phyloP scores from a whole-genome alignment of 2,797 vertebrate genomes.

The Bucorvus abyssinicus region DNA sequence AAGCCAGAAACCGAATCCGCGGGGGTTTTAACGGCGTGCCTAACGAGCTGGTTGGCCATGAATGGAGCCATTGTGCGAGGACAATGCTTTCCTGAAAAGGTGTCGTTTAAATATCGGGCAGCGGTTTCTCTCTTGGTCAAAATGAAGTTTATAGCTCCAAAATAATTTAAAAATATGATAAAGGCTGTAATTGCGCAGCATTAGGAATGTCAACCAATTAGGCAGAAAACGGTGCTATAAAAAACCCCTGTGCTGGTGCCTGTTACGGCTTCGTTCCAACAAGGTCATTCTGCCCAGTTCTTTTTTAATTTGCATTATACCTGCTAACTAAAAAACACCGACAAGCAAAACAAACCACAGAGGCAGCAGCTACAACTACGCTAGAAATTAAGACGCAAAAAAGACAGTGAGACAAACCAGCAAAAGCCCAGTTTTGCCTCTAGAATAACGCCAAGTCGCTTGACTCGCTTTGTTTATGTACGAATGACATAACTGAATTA shows the following conservation, averaged over 20 bases:
- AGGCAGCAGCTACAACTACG: background rate
- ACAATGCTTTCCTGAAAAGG: background rate
- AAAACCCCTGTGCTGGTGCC: background rate
- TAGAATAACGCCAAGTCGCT: slow-evolving; percentile 55
- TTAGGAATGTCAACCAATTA: slow-evolving; percentile 40
- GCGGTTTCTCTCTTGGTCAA: background rate
- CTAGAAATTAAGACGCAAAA: slow-evolving; percentile 18
- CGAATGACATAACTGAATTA: slow-evolving; percentile 66
- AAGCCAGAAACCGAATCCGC: background rate
- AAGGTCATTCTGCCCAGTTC: background rate
- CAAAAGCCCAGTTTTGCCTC: slow-evolving; percentile 32
- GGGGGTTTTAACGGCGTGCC: background rate
- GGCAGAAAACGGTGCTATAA: background rate
- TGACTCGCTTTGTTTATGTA: slow-evolving; percentile 57
- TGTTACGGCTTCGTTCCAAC: background rate
- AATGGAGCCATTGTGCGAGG: slow-evolving; percentile 45
- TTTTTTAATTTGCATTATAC: slow-evolving; percentile 8
- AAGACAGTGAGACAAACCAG: background rate
- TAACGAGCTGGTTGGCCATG: slow-evolving; percentile 38
- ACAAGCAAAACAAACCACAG: background rate
- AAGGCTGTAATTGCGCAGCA: background rate
- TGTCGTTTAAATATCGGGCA: background rate
- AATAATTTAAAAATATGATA: background rate
- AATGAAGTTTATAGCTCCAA: slow-evolving; percentile 11
- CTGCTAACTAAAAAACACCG: background rate